Conservation (phyloP, 2,797 vertebrate genomes). For the Megalops cyprinoides region DNA sequence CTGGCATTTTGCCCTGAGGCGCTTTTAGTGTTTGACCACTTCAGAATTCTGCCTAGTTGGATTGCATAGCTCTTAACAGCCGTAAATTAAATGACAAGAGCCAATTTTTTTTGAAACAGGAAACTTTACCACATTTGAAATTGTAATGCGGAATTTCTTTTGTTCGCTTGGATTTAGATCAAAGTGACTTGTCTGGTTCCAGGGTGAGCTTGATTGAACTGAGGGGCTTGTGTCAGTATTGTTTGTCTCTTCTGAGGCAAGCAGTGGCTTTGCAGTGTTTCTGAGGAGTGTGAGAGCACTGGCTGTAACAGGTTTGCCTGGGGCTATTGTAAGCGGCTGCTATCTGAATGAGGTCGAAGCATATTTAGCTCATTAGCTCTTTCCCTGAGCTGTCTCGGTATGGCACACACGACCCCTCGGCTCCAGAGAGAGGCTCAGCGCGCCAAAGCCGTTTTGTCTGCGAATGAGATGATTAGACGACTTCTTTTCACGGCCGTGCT, state of each 20-base stretch:
- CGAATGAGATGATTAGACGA: not conserved
- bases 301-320: not conserved
- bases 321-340: slow-evolving; percentile 8
- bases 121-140: not conserved
- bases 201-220: not conserved
- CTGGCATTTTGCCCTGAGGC: too few relatives aligned
- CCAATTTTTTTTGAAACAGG: not conserved
- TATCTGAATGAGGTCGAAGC: not conserved
- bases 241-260: not conserved
- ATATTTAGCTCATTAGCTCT: not conserved
- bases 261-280: not conserved
- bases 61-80: not conserved
- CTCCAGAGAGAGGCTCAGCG: not conserved
- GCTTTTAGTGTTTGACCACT: too few relatives aligned
- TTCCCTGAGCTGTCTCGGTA: not conserved
- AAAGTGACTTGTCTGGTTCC: not conserved
- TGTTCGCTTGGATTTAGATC: not conserved
- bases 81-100: not conserved
- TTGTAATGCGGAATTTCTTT: not conserved
- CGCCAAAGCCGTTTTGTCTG: not conserved
- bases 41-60: too few relatives aligned
- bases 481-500: not conserved
- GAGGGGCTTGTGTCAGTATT: not conserved
- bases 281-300: not conserved
- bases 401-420: not conserved